Conservation (phyloP, 2,888 invertebrate species). For the Eucera pruinosa region DNA sequence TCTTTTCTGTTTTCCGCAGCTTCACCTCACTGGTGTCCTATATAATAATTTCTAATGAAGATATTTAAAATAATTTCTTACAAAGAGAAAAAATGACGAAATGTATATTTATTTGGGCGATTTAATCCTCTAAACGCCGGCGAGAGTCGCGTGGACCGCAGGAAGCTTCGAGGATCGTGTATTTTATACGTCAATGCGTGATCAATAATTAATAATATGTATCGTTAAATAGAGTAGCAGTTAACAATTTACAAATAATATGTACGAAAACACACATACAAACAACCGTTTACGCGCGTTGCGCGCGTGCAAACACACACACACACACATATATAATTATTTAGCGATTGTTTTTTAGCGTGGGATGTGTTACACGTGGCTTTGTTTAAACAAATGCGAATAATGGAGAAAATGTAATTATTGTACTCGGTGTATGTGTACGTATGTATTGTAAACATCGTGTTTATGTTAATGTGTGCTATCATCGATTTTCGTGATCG, state of each 20-base stretch:
- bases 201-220: background rate
- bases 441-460: slow-evolving; percentile 35
- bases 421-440: slow-evolving; percentile 27
- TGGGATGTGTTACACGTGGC: background rate
- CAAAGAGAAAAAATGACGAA: background rate
- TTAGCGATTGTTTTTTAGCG: slow-evolving; percentile 28
- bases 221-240: background rate
- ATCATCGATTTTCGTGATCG: slow-evolving; percentile 6
- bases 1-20: background rate
- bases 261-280: background rate
- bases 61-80: background rate
- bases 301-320: too few species aligned
- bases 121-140: slow-evolving; percentile 25
- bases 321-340: slow-evolving; percentile 8
- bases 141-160: slow-evolving; percentile 5
- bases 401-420: slow-evolving; percentile 7
- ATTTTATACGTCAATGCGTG: slow-evolving; percentile 10
- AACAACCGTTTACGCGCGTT: too few species aligned
- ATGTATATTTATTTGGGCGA: slow-evolving; percentile 12
- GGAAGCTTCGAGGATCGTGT: slow-evolving; percentile 4
- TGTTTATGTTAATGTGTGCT: slow-evolving; percentile 25
- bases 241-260: slow-evolving; percentile 10
- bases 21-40: background rate
- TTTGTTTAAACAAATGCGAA: slow-evolving; percentile 13
- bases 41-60: background rate